Conservation (phyloP, 2,888 invertebrate species). For the Ditylenchus weischeri region DNA sequence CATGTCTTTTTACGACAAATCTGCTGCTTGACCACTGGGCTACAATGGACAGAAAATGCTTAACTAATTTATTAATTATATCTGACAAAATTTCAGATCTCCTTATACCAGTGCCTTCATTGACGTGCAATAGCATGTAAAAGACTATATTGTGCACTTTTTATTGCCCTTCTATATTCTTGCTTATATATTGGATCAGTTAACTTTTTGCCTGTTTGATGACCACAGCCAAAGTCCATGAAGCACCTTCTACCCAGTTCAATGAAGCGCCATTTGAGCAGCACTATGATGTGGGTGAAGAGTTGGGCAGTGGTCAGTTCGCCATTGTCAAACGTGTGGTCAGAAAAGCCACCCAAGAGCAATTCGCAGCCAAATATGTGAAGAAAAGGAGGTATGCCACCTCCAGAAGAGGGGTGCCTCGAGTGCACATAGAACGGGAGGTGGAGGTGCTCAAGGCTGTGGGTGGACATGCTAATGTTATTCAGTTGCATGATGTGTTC, state of each 20-base stretch:
- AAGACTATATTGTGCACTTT: no score
- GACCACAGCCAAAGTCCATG: no score
- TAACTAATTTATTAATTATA: no score
- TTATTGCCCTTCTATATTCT: no score
- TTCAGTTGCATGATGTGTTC: slow-evolving; percentile 68
- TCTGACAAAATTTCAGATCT: no score
- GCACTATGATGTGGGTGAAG: slow-evolving; percentile 64
- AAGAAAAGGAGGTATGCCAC: slow-evolving; percentile 65
- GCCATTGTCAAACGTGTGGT: slow-evolving; percentile 58
- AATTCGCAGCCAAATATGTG: slow-evolving; percentile 70
- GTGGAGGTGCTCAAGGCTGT: slow-evolving; percentile 64
- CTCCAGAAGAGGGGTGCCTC: slow-evolving; percentile 64
- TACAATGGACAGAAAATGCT: no score
- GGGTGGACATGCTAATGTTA: slow-evolving; percentile 68
- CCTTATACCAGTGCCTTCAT: no score
- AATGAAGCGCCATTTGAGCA: slow-evolving; percentile 64
- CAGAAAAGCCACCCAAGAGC: slow-evolving; percentile 63
- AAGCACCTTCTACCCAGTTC: slow-evolving; percentile 19
- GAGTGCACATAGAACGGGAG: slow-evolving; percentile 67
- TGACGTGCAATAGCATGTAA: no score
- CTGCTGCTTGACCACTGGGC: no score
- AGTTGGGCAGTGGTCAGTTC: slow-evolving; percentile 63
- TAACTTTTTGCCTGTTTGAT: no score
- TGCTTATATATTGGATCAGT: no score
- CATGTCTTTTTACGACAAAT: no score